These are phyloP conservation scores for Glaucopsyche alexis DNA, from an alignment of 2,888 invertebrate species.

Conservation along the genomic window DNA sequence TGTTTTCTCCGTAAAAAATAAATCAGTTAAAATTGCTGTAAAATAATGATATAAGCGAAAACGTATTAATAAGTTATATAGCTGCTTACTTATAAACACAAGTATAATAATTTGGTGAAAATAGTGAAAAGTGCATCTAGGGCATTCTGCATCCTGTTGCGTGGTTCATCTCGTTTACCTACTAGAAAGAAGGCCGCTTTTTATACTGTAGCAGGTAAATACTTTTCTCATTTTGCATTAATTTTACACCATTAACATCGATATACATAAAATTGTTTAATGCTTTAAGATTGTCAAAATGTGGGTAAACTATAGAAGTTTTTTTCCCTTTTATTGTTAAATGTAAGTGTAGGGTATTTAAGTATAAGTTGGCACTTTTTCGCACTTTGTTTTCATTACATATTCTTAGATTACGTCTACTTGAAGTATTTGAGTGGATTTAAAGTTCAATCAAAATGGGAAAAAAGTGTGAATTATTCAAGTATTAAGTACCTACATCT, in stretches of 20 bases:
- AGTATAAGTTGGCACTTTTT: too few relatives aligned
- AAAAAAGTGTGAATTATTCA: too few relatives aligned
- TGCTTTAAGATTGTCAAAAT: too few relatives aligned
- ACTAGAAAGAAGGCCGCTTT: constrained; percentile 22
- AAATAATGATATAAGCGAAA: neutral
- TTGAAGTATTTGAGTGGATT: too few relatives aligned
- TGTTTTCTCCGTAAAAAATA: constrained; percentile 30
- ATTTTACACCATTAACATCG: neutral
- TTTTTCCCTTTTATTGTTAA: too few relatives aligned
- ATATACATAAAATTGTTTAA: neutral
- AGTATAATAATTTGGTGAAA: constrained; percentile 5
- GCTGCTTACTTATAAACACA: neutral
- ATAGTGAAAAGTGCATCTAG: constrained; percentile 7
- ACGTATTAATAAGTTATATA: neutral
- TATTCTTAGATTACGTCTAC: too few relatives aligned
- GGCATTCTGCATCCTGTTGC: constrained; percentile 22
- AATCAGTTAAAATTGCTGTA: neutral
- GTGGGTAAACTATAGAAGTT: too few relatives aligned
- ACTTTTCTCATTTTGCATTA: neutral
- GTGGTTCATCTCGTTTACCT: constrained; percentile 3
- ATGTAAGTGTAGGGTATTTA: too few relatives aligned
- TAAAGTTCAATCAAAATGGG: too few relatives aligned
- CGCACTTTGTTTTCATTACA: too few relatives aligned
- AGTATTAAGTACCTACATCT: too few relatives aligned
- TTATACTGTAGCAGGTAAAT: constrained; percentile 18